phyloP scores from a whole-genome alignment of 2,888 invertebrate species.

The Neoascia interrupta region DNA sequence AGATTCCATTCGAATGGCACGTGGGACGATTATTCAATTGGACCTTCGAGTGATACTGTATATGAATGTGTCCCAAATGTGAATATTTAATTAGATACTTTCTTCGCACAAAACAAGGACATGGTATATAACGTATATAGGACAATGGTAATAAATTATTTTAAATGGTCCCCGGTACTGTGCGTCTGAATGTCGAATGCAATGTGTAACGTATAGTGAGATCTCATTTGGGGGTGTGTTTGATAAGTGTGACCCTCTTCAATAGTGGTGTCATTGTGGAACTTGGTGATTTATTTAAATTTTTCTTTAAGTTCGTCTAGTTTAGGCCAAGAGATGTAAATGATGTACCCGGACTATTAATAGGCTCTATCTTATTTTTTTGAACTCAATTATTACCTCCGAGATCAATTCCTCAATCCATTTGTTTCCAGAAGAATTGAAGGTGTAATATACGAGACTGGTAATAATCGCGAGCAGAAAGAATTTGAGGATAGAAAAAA shows the following conservation, averaged over 20 bases:
- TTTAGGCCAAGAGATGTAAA: too few species aligned
- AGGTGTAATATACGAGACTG: too few species aligned
- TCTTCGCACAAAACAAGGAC: slow-evolving; percentile 47
- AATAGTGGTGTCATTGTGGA: slow-evolving; percentile 31
- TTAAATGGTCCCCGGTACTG: slow-evolving; percentile 52
- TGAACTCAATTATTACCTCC: too few species aligned
- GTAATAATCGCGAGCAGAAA: too few species aligned
- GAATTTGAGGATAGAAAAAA: too few species aligned
- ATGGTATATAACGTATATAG: too few species aligned
- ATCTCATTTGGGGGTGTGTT: slow-evolving; percentile 25
- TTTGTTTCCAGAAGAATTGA: too few species aligned
- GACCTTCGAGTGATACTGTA: slow-evolving; percentile 27
- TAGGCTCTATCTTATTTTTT: too few species aligned
- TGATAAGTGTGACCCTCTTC: slow-evolving; percentile 30
- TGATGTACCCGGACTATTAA: too few species aligned
- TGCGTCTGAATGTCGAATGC: neutral
- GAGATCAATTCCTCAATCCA: too few species aligned
- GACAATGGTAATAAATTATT: slow-evolving; percentile 59
- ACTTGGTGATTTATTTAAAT: slow-evolving; percentile 25
- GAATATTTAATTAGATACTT: slow-evolving; percentile 66
- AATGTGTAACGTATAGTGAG: neutral
- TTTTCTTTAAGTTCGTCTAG: too few species aligned
- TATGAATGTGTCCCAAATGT: slow-evolving; percentile 43
- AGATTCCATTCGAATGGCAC: slow-evolving; percentile 55
- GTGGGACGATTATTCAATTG: slow-evolving; percentile 62